phyloP scores from a whole-genome alignment of 37 sponge, comb jelly and placozoan genomes.

The Corticium candelabrum region DNA sequence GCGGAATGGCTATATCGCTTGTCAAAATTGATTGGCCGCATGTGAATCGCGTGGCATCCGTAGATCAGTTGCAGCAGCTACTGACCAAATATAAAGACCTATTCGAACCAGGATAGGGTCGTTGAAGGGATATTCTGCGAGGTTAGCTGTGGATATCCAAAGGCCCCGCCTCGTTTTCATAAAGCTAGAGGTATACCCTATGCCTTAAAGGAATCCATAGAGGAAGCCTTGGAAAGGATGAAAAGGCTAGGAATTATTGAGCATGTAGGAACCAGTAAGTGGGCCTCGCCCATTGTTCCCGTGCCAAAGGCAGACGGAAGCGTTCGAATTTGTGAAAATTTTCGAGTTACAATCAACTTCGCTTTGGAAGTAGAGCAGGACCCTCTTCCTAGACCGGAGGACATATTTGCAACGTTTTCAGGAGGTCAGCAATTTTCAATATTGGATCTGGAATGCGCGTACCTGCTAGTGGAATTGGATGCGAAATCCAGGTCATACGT shows the following conservation, averaged over 20 bases:
- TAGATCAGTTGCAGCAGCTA: no score
- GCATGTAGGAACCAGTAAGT: conserved; percentile 9
- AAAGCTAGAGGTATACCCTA: conserved; percentile 29
- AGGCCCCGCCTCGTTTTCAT: conserved; percentile 18
- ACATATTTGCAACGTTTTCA: conserved; percentile 12
- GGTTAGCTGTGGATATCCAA: no score
- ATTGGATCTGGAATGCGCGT: conserved; percentile 33
- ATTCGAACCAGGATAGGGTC: no score
- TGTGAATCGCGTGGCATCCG: no score
- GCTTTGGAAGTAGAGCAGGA: no score
- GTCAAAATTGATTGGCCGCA: no score
- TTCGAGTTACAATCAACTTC: no score
- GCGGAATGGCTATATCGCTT: no score
- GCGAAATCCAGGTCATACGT: conserved; percentile 16
- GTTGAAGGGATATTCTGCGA: no score
- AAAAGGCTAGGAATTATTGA: conserved; percentile 14
- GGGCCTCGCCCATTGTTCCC: conserved; percentile 34
- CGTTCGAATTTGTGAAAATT: conserved; percentile 38
- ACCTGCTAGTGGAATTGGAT: conserved; percentile 24
- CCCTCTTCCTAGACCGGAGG: no score
- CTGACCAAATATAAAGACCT: no score
- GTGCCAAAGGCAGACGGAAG: conserved; percentile 21
- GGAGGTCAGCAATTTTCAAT: conserved; percentile 29
- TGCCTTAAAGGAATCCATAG: conserved; percentile 16
- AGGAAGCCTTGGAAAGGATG: conserved; percentile 23